These are phyloP conservation scores for Triplophysa siluroides DNA, from an alignment of 2,113 vertebrate genomes.

Conservation along the genomic window DNA sequence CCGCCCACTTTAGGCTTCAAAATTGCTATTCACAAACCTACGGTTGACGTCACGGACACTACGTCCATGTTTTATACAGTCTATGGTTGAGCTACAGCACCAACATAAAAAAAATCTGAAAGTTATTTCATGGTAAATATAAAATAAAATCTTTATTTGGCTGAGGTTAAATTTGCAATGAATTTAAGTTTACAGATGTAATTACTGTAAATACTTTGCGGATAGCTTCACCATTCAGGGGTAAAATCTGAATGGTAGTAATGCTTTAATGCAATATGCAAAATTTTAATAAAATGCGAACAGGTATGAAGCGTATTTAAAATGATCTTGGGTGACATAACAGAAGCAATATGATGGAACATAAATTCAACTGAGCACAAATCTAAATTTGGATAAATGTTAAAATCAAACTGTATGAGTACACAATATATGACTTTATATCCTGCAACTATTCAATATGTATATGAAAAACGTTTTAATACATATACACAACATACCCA, in stretches of 20 bases:
- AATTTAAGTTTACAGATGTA: slow-evolving; percentile 50
- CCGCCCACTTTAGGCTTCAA: too few species aligned
- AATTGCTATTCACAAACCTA: too few species aligned
- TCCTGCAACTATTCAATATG: slow-evolving; percentile 46
- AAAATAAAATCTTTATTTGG: slow-evolving; percentile 18
- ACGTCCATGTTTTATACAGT: too few species aligned
- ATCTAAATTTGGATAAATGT: slow-evolving; percentile 54
- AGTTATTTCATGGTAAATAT: background rate
- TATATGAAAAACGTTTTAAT: slow-evolving; percentile 64
- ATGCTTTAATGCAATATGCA: slow-evolving; percentile 18
- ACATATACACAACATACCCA: slow-evolving; percentile 60
- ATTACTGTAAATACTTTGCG: background rate
- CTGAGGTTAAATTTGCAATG: slow-evolving; percentile 18
- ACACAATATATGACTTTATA: slow-evolving; percentile 54
- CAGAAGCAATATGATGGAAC: slow-evolving; percentile 62
- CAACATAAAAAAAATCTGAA: background rate
- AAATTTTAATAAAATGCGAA: slow-evolving; percentile 50
- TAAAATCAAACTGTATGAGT: slow-evolving; percentile 35
- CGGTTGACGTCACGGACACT: too few species aligned
- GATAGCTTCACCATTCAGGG: background rate
- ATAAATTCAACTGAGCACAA: slow-evolving; percentile 68
- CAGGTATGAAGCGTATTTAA: slow-evolving; percentile 58
- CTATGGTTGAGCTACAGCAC: background rate
- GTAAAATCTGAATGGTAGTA: slow-evolving; percentile 57
- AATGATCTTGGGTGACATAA: slow-evolving; percentile 60